These are phyloP conservation scores for Acanthis flammea DNA, from an alignment of 2,797 vertebrate species.

Conservation along the genomic window DNA sequence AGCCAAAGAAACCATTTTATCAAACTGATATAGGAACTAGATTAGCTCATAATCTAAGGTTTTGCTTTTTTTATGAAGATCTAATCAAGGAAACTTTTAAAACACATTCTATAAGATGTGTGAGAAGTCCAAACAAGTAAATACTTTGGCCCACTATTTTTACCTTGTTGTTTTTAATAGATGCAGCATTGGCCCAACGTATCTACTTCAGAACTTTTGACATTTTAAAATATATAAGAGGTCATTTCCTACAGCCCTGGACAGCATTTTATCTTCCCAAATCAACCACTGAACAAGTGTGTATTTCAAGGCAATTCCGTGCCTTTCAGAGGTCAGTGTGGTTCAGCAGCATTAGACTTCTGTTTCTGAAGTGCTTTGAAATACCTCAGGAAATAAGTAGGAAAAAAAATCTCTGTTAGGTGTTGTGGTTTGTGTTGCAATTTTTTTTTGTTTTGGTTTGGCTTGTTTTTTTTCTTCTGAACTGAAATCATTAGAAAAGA, in stretches of 20 bases:
- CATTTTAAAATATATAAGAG: neutral
- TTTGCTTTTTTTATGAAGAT: neutral
- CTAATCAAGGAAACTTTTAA: neutral
- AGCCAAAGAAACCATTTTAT: neutral
- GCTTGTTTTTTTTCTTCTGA: neutral
- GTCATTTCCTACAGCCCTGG: neutral
- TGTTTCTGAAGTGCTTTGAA: constrained; percentile 24
- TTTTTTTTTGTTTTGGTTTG: neutral
- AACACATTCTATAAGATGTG: neutral
- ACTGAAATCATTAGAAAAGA: neutral
- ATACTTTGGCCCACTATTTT: neutral
- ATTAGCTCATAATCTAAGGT: neutral
- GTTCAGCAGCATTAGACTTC: neutral
- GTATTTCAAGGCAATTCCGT: constrained; percentile 6
- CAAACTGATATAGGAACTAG: neutral
- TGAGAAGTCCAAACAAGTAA: neutral
- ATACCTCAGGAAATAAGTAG: constrained; percentile 4
- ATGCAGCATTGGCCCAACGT: neutral
- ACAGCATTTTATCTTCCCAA: constrained; percentile 9
- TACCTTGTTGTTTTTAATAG: neutral
- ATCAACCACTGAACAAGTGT: neutral
- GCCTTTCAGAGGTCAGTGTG: neutral
- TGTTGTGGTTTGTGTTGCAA: neutral
- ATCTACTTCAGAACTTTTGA: neutral
- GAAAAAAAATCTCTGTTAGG: neutral